Conservation (phyloP, 2,113 vertebrate species). For the Platysteira castanea region DNA sequence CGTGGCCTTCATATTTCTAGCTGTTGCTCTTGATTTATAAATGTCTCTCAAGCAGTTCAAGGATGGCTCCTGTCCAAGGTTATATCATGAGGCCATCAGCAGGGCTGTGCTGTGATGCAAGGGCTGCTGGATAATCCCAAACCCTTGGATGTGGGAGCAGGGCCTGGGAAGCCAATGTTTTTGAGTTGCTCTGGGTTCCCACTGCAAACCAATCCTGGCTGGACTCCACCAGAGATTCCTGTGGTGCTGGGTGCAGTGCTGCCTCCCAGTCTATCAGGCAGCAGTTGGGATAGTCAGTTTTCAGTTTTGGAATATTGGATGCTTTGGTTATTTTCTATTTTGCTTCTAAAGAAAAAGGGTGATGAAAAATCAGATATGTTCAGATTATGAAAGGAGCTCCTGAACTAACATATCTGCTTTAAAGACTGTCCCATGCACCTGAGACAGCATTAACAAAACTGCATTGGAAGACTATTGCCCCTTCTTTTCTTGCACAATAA, state of each 20-base stretch:
- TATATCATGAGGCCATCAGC: background rate
- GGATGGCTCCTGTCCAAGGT: constrained; percentile 24
- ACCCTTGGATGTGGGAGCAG: background rate
- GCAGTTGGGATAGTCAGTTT: background rate
- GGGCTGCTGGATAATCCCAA: background rate
- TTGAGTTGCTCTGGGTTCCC: background rate
- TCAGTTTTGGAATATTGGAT: background rate
- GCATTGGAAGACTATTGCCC: background rate
- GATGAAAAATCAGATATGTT: background rate
- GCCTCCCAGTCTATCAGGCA: background rate
- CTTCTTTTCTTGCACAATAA: background rate
- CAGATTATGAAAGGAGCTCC: background rate
- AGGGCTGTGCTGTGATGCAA: background rate
- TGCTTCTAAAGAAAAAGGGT: background rate
- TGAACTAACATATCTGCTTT: background rate
- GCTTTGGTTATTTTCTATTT: background rate
- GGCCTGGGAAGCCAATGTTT: background rate
- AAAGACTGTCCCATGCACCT: background rate
- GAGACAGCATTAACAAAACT: background rate
- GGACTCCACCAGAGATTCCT: background rate
- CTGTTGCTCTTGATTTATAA: background rate
- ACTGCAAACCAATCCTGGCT: background rate
- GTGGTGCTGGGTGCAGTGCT: background rate
- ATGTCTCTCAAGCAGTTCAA: background rate
- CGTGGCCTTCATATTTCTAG: background rate